These are phyloP conservation scores for Geodia barretti DNA, from an alignment of 37 sponge, comb jelly and placozoan species.

Conservation along the genomic window DNA sequence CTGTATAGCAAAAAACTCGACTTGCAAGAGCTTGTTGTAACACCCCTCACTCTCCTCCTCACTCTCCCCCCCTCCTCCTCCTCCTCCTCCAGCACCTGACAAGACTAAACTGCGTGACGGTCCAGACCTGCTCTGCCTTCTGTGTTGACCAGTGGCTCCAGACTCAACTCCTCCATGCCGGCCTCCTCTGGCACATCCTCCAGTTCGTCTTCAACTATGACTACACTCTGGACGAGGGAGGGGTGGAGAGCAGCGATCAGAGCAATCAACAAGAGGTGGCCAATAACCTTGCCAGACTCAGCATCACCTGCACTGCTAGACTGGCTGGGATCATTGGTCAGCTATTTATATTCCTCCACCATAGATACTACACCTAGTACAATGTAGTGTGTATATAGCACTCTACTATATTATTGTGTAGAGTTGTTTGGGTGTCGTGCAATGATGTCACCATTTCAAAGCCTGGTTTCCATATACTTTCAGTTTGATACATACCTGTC, in stretches of 20 bases:
- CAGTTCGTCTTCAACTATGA: conserved; percentile 96
- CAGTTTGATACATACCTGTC: no score
- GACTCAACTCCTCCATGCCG: conserved; percentile 82
- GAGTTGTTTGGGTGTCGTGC: no score
- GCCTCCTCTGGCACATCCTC: conserved; percentile 84
- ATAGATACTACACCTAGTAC: no score
- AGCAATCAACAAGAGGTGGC: conserved; percentile 93
- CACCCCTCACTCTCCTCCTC: not conserved
- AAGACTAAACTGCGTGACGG: conserved; percentile 71
- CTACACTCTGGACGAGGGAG: conserved; percentile 98
- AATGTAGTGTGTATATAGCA: no score
- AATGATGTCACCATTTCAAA: no score
- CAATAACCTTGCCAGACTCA: conserved; percentile 90
- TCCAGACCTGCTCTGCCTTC: conserved; percentile 76
- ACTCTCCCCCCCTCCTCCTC: not conserved
- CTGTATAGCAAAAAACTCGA: no score
- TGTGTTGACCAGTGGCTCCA: conserved; percentile 91
- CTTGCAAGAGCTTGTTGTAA: no score
- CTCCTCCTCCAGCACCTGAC: conserved; percentile 73
- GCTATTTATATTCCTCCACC: conserved; percentile 5
- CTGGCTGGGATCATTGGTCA: conserved; percentile 82
- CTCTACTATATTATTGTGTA: no score
- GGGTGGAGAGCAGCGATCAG: conserved; percentile 88
- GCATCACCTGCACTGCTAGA: conserved; percentile 68
- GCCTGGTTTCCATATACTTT: no score